phyloP scores from a whole-genome alignment of 2,797 vertebrate species.

The Graptemys geographica region DNA sequence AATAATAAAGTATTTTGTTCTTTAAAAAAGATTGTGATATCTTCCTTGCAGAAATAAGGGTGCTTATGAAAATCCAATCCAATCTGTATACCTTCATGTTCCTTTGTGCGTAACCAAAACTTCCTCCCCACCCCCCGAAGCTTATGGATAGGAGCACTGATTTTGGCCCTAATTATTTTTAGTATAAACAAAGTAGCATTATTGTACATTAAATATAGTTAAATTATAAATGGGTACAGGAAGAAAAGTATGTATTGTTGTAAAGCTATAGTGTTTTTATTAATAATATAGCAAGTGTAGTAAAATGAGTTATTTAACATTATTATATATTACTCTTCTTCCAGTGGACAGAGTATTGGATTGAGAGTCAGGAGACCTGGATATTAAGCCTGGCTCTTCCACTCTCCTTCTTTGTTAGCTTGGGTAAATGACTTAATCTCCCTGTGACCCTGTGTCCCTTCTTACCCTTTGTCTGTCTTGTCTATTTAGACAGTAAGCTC shows the following conservation, averaged over 20 bases:
- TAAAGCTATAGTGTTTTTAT: background rate
- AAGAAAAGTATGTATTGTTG: background rate
- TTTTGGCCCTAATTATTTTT: background rate
- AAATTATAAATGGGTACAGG: background rate
- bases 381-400: background rate
- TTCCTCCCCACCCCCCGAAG: too few species aligned
- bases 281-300: background rate
- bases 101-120: background rate
- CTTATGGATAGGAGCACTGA: background rate
- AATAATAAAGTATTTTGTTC: background rate
- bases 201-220: background rate
- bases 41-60: background rate
- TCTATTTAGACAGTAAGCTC: background rate
- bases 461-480: background rate
- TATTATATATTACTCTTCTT: background rate
- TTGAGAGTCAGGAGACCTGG: background rate
- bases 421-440: background rate
- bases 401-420: background rate
- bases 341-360: too few species aligned
- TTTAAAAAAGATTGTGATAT: background rate
- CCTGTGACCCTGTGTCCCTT: background rate
- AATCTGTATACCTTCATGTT: background rate
- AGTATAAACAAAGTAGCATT: too few species aligned
- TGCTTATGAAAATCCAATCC: background rate
- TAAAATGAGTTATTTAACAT: background rate